Base-by-base conservation (phyloP, 2,888 invertebrate species). In the Eurois occulta region DNA sequence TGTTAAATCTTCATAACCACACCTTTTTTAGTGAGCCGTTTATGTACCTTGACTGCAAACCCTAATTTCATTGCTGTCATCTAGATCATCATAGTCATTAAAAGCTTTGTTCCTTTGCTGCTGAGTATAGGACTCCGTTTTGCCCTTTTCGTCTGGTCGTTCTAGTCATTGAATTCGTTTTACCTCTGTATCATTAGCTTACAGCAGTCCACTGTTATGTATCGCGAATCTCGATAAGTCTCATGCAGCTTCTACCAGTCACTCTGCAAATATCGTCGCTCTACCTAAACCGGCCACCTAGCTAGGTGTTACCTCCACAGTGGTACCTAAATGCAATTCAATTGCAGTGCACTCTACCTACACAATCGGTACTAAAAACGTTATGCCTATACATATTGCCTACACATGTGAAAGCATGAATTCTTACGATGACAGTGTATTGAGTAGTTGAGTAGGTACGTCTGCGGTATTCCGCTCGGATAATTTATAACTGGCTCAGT, bases 401-500 rank as follows among this genome's bases (percentile, higher is more conserved):
- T 55, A 32, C 64, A 62, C 62, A 66, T 58, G 79, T 81, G 86
- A 85, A 85, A 84, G 79, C 78, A 77, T 77, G 79, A 87, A 85
- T 87, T 80, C 84, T 85, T 69, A 55, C 78, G 81, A 88, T 90
- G 89, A 88, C 87, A 71, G 35, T 32, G 32, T 65, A 65, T 43
- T 32, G 28, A n/a, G 46, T n/a, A 43, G 52, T 16, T n/a, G n/a
- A 52, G 43, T 73, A n/a, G n/a, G 85, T 82, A 71, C 77, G 85
- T 87, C 84, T 83, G 68, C 78, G 73, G 80, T 73, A 82, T 84
- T 82, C 52, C 81, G 81, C 68, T 79, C 70, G 77, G 79, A 86
- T 87, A 79, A 89, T 89, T 88, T 86, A 89, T 90, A 80, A 85
- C 80, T 67, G 46, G 72, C 75, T 78, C 77, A 76, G 80, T 80